A percentile compares a stretch with the other conserved stretches of the same genome.
phyloP scores from a whole-genome alignment of 2,113 vertebrate species.

The Sakesphorus luctuosus region DNA sequence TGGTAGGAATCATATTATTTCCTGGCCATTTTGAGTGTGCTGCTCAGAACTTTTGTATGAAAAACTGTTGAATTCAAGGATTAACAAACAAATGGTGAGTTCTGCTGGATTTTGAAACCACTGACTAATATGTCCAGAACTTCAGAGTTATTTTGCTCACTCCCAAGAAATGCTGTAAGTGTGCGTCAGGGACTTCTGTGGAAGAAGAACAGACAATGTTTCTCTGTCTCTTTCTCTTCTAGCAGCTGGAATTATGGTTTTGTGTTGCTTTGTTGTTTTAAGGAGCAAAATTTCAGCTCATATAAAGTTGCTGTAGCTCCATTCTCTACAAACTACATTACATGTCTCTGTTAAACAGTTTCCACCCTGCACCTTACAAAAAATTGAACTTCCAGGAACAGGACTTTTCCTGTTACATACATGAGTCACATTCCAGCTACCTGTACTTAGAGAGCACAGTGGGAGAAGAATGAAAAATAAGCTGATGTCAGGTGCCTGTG shows the following conservation, averaged over 20 bases:
- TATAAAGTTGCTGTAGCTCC: neutral
- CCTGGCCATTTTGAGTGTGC: neutral
- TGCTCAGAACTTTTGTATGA: neutral
- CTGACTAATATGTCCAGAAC: neutral
- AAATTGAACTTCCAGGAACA: neutral
- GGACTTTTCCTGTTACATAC: neutral
- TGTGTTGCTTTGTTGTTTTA: neutral
- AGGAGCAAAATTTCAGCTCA: neutral
- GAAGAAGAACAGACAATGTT: neutral
- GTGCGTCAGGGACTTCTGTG: neutral
- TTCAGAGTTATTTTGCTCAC: neutral
- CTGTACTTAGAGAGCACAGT: neutral
- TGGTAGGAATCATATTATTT: neutral
- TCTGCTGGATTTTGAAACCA: neutral
- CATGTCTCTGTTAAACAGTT: neutral
- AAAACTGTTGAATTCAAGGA: neutral
- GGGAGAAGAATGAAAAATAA: neutral
- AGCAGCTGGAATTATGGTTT: neutral
- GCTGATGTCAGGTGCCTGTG: fast-evolving
- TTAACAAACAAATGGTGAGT: neutral
- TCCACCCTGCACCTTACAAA: neutral
- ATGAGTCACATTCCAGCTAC: neutral
- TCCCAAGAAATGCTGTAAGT: neutral
- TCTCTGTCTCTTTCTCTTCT: neutral
- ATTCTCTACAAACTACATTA: neutral